A percentile compares a stretch with the other conserved stretches of the same genome.
phyloP scores from a whole-genome alignment of 2,113 vertebrate genomes.

The Bombycilla garrulus region DNA sequence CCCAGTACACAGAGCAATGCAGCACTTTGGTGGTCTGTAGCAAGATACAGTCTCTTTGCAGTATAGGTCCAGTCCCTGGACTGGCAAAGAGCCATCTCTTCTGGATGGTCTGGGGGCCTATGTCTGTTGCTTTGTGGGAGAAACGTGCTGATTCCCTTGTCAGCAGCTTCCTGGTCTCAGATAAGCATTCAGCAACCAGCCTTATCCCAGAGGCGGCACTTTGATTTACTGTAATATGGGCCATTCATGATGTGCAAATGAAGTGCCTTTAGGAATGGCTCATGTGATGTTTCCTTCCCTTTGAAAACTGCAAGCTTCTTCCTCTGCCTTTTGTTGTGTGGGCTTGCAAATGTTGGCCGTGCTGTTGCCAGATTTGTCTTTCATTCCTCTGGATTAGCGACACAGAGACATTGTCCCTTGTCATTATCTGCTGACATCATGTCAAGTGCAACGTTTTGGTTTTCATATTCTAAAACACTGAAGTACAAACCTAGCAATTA shows the following conservation, averaged over 20 bases:
- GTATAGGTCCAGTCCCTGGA: neutral
- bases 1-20: fast-evolving
- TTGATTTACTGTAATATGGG: constrained; percentile 17
- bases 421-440: neutral
- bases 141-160: neutral
- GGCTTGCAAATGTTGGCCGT: neutral
- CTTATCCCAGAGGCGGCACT: neutral
- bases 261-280: constrained; percentile 23
- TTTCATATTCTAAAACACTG: neutral
- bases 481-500: neutral
- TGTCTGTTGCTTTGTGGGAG: neutral
- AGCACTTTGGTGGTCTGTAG: neutral
- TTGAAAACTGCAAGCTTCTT: constrained; percentile 8
- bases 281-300: constrained; percentile 12
- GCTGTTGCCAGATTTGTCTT: neutral
- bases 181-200: neutral
- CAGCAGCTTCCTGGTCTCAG: neutral
- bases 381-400: neutral
- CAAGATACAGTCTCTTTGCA: neutral
- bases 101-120: neutral
- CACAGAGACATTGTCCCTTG: neutral
- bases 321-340: neutral
- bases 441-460: neutral
- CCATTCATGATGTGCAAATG: constrained; percentile 49
- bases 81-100: neutral